These are phyloP conservation scores for Eumacrocentrus americanus DNA, from an alignment of 2,888 invertebrate genomes.

Conservation along the genomic window DNA sequence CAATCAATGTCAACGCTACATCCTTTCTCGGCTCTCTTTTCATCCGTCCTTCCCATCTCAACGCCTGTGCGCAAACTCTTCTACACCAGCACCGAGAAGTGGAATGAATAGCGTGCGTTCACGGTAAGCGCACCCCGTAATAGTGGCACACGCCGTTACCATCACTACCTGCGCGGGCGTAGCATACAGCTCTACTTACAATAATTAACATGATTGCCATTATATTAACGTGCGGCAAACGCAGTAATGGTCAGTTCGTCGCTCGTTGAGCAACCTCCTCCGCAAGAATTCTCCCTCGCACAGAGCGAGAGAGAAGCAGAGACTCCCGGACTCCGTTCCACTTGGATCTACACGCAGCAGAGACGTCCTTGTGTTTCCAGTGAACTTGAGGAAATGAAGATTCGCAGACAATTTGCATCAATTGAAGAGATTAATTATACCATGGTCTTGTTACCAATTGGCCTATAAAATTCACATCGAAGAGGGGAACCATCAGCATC, in stretches of 20 bases:
- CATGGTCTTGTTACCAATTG: no score
- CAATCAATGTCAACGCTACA: no score
- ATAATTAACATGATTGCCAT: slow-evolving; percentile 60
- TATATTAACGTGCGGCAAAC: slow-evolving; percentile 51
- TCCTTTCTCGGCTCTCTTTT: not conserved
- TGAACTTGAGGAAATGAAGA: no score
- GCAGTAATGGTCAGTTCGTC: slow-evolving; percentile 45
- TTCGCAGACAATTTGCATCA: no score
- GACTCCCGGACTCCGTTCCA: no score
- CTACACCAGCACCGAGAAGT: slow-evolving; percentile 12
- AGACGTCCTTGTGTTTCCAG: no score
- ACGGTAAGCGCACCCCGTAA: slow-evolving; percentile 58
- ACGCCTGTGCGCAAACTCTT: not conserved
- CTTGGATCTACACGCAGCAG: no score
- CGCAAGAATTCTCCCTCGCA: no score
- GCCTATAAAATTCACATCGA: no score
- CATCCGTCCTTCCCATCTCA: not conserved
- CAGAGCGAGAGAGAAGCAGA: no score
- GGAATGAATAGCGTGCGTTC: slow-evolving; percentile 59
- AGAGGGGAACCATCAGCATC: no score
- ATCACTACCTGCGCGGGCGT: slow-evolving; percentile 40
- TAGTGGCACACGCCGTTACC: slow-evolving; percentile 59
- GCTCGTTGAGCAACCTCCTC: slow-evolving; percentile 38
- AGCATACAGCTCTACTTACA: slow-evolving; percentile 51
- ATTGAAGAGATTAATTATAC: no score